Evolutionary conservation across 1,140 invertebrate species (phyloP), one percentile per base, ranked within the genome.

Genomic region (Bombyx mandarina): DNA sequence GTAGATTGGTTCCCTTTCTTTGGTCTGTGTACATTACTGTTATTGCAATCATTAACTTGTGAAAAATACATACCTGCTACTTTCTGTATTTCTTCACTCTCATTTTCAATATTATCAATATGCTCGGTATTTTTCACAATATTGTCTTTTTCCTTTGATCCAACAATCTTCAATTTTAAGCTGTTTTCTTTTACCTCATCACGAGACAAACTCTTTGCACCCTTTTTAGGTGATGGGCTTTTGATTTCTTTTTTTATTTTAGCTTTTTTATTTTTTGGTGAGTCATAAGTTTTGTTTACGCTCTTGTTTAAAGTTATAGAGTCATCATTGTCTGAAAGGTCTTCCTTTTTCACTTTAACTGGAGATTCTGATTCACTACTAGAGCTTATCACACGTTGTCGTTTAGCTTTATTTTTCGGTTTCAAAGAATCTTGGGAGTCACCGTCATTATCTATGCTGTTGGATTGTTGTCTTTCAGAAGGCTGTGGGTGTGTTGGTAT

Each of bases 321-420:
- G 54, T 63, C 46, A 54, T 63, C 54, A 56, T 49, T 4, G 45
- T 54, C 56, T 9, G 52, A 6, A 35, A 35, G 26, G 26, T 35
- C 26, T 35, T 35, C 53, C 62, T 55, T 1, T 42, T 43, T 44
- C 54, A 45, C n/a, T n/a, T 35, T 46, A 35, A 35, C 12, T 53
- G 45, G 42, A 45, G 58, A 43, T 35, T 67, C 68, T 47, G 62
- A 49, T 52, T 84, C 82, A 71, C 81, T 84, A 6, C 69, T 73
- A 22, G 79, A 86, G 58, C 82, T 86, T 47, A 79, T 77, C 60
- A 86, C 82, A 8, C 82, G 65, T 44, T 74, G 74, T 6, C 82
- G 65, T 68, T 86, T 86, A 7, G 60, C 45, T 63, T 77, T 84
- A 58, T 71, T 82, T 61, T 75, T 80, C 75, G 45, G 44, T 43